Base-by-base conservation (phyloP, 2,888 invertebrate species). In the Monopis laevigella region DNA sequence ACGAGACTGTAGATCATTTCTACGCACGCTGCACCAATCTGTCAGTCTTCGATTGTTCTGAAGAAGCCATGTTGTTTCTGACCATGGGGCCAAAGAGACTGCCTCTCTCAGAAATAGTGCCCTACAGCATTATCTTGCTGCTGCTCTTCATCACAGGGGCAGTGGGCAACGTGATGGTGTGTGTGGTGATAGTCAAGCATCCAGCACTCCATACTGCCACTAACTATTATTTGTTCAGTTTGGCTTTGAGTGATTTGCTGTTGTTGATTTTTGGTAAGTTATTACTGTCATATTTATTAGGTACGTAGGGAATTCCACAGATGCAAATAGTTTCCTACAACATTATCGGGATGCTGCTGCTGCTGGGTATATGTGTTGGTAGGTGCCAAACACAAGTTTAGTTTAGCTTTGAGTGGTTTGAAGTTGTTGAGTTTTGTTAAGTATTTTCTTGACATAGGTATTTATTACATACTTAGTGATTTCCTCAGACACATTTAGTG, bases 181-280 rank as follows among this genome's bases (percentile, higher is more conserved):
- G 95, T 58, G 83, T 90, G 29, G 94, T 96, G 10, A 94, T 96
- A 40, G 84, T 89, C 6, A 84, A 85, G 21, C 92, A 94, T 58
- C 83, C 87, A 0, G 85, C 88, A 5, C 89, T 96, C 88, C 93
- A 93, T 55, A 93, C 93, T 0, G 90, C 94, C 0, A 96, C 96
- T 0, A 96, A 96, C 62, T 96, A 92, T 62, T 96, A 96, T 61
- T 82, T 96, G 36, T 92, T 95, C 77, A 94, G 91, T 59, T 73
- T 95, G 68, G 93, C 96, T 12, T 75, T 95, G 11, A 93, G 94
- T 13, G 96, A 96, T 65, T 74, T 96, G 12, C 84, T 89, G 39
- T 83, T 94, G 47, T 77, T 96, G 10, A 60, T 92, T 3, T 86
- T 94, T 53, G 96, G 95, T 90, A 66, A 87, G 89, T 85, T 16